phyloP scores from a whole-genome alignment of 2,797 vertebrate genomes.

The Pangasius mekongensis region DNA sequence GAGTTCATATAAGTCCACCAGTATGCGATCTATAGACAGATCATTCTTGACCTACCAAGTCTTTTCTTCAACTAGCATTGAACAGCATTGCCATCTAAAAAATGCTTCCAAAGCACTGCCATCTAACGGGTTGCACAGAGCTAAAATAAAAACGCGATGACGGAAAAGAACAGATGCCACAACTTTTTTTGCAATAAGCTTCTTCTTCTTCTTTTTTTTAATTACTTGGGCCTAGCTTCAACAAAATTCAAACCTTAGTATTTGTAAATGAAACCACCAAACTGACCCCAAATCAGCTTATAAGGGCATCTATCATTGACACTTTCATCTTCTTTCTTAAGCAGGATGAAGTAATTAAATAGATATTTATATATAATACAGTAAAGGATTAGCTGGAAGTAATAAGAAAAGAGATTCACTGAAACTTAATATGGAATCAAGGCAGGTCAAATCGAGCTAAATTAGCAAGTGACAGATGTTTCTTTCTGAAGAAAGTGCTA shows the following conservation, averaged over 20 bases:
- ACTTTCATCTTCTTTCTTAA: slow-evolving; percentile 68
- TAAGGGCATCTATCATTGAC: slow-evolving; percentile 18
- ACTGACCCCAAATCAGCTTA: slow-evolving; percentile 38
- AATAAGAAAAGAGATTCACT: slow-evolving; percentile 77
- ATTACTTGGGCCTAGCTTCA: slow-evolving; percentile 37
- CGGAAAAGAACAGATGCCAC: not conserved
- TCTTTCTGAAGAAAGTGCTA: slow-evolving; percentile 46
- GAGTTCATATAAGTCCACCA: not conserved
- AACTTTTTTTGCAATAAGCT: not conserved
- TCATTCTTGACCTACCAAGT: not conserved
- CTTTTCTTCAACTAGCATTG: not conserved
- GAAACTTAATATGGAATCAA: slow-evolving; percentile 76
- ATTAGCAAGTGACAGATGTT: slow-evolving; percentile 66
- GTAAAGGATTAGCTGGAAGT: slow-evolving; percentile 76
- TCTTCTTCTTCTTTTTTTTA: slow-evolving; percentile 46
- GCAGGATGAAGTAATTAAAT: slow-evolving; percentile 69
- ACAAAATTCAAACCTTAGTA: slow-evolving; percentile 26
- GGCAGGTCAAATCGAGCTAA: slow-evolving; percentile 70
- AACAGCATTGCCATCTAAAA: not conserved
- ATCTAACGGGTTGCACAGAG: too few relatives aligned
- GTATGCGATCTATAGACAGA: not conserved
- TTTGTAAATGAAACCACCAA: slow-evolving; percentile 34
- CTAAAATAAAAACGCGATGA: not conserved
- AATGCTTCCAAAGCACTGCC: not conserved
- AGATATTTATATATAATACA: slow-evolving; percentile 71